Evolutionary conservation across 2,888 invertebrate species (phyloP), one percentile per base, ranked within the genome.

Genomic region (Rhodophaea formosa): DNA sequence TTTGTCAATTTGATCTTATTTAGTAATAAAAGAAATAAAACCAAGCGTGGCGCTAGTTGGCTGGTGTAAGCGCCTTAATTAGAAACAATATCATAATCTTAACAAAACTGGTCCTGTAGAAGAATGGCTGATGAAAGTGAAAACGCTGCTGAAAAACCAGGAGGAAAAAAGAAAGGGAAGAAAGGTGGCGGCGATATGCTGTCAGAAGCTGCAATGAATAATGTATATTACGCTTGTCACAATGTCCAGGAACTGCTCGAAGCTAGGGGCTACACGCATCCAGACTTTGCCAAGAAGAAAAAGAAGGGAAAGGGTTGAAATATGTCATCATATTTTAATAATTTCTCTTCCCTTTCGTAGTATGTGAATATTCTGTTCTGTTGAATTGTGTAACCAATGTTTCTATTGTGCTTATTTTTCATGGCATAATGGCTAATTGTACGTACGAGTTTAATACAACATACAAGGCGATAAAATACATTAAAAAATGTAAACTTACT

Each of bases 181-280:
- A 90, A 90, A 72, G 93, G 94, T 70, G 95, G 95, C 69, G 94
- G 95, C 56, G 97, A 97, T 72, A 96, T 97, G 74, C 94, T 97
- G 72, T 96, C 96, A 64, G 96, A 97, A 69, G 95, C 96, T 2
- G 97, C 97, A 0, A 97, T 98, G 97, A 96, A 97, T 65, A 98
- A 98, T 75, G 97, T 98, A 0, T 98, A 98, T 79, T 97, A 96
- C 75, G 97, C 96, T 0, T 98, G 98, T 68, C 98, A 98, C 76
- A 97, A 97, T 78, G 95, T 97, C 0, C 97, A 97, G 84, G 97
- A 98, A 75, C 92, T 98, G 10, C 86, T 98, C 10, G 95, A 94
- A 70, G 95, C 95, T 42, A 92, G 98, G 65, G 98, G 98, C 0
- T 98, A 98, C 80, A 95, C 96, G 32, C 97, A 97, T 94, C 96